Conservation (phyloP, 2,797 vertebrate species). For the Otolemur crassicaudatus region DNA sequence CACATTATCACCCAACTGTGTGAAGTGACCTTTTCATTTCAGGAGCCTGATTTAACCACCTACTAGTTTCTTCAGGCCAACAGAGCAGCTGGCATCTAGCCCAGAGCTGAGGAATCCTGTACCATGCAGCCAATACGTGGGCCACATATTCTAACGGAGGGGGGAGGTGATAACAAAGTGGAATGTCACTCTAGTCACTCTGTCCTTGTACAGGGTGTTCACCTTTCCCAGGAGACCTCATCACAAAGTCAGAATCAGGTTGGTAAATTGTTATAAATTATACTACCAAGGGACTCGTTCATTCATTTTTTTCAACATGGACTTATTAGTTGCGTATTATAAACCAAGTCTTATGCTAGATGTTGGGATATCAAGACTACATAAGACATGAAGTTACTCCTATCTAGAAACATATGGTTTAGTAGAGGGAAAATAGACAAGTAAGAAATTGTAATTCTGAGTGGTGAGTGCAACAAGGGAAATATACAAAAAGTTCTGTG, state of each 20-base stretch:
- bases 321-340: background rate
- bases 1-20: background rate
- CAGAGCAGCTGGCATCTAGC: background rate
- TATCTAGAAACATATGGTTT: background rate
- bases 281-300: background rate
- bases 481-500: background rate
- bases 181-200: background rate
- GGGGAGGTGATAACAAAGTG: background rate
- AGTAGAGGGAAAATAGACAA: accelerated
- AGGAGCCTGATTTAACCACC: background rate
- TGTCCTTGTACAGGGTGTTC: background rate
- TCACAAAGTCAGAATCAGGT: background rate
- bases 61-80: background rate
- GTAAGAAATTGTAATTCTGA: background rate
- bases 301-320: background rate
- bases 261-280: background rate
- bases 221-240: background rate
- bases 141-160: background rate
- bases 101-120: background rate
- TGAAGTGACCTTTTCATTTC: background rate
- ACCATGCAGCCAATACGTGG: background rate
- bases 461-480: background rate
- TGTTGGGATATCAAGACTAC: background rate
- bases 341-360: background rate
- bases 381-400: background rate